These are phyloP conservation scores for Euproctis similis DNA, from an alignment of 2,888 invertebrate genomes.

Conservation along the genomic window DNA sequence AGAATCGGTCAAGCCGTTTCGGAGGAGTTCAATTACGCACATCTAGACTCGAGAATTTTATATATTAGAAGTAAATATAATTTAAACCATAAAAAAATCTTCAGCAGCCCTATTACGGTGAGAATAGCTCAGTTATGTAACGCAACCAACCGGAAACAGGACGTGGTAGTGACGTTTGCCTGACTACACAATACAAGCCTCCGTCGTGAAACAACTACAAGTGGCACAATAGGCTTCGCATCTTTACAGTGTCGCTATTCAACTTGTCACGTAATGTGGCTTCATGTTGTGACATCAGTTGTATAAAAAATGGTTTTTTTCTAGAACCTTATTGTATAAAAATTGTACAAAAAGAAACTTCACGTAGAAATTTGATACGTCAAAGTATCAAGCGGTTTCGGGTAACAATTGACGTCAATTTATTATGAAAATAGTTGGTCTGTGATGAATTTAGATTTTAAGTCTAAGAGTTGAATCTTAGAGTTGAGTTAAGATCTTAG, in stretches of 20 bases:
- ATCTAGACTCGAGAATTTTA: not conserved
- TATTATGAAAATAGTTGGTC: no score
- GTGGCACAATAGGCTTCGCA: constrained; percentile 31
- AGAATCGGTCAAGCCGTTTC: no score
- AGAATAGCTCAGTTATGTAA: constrained; percentile 32
- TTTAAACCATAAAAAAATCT: constrained; percentile 1
- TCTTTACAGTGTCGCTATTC: constrained; percentile 29
- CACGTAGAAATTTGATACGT: no score
- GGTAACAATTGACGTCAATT: no score
- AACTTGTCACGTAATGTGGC: constrained; percentile 8
- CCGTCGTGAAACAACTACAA: constrained; percentile 30
- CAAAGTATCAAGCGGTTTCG: no score
- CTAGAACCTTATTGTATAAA: no score
- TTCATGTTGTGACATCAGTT: not conserved
- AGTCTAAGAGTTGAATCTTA: no score
- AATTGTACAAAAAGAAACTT: no score
- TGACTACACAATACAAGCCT: constrained; percentile 34
- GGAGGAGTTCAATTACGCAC: no score
- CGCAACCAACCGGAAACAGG: constrained; percentile 43
- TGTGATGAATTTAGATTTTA: no score
- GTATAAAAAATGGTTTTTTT: no score
- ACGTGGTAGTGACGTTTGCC: constrained; percentile 45
- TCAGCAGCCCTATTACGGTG: constrained; percentile 15
- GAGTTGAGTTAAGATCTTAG: no score
- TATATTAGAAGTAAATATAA: not conserved